phyloP scores from a whole-genome alignment of 2,797 vertebrate species.

The Lacerta bilineata region DNA sequence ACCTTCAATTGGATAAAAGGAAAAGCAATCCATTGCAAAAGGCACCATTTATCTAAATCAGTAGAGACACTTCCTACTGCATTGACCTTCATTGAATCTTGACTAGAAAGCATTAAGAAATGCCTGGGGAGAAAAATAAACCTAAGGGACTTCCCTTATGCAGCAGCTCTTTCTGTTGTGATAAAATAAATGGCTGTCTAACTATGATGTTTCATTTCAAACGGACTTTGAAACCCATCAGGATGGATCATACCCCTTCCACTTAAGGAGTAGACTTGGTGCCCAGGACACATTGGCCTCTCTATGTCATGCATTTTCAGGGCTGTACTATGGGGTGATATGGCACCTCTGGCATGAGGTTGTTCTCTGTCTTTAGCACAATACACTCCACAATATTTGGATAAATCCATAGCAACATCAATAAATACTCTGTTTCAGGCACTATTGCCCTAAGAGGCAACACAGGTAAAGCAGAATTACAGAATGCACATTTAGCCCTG shows the following conservation, averaged over 20 bases:
- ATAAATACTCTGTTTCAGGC: no score
- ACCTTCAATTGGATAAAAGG: conserved; percentile 73
- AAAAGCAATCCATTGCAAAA: conserved; percentile 69
- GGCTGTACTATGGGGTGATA: background rate
- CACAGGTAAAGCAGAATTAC: no score
- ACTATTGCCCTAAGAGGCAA: no score
- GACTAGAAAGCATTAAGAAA: conserved; percentile 64
- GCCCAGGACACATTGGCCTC: no score
- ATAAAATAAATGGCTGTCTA: conserved; percentile 68
- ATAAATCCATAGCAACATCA: background rate
- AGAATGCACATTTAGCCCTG: background rate
- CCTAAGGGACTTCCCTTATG: conserved; percentile 59
- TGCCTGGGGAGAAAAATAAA: conserved; percentile 47
- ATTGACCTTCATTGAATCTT: conserved; percentile 76
- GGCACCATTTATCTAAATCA: conserved; percentile 76
- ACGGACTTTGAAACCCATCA: conserved; percentile 49
- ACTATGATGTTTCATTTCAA: conserved; percentile 62
- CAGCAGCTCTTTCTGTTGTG: conserved; percentile 52
- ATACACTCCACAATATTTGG: background rate
- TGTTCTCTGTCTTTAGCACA: background rate
- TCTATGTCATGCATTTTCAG: background rate
- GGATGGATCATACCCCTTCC: conserved; percentile 66
- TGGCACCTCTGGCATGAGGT: background rate
- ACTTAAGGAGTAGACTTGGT: conserved; percentile 53
- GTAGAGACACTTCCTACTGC: conserved; percentile 66